Evolutionary conservation across 1,140 invertebrate genomes (phyloP).

Genomic region (Scaptodrosophila lebanonensis): DNA sequence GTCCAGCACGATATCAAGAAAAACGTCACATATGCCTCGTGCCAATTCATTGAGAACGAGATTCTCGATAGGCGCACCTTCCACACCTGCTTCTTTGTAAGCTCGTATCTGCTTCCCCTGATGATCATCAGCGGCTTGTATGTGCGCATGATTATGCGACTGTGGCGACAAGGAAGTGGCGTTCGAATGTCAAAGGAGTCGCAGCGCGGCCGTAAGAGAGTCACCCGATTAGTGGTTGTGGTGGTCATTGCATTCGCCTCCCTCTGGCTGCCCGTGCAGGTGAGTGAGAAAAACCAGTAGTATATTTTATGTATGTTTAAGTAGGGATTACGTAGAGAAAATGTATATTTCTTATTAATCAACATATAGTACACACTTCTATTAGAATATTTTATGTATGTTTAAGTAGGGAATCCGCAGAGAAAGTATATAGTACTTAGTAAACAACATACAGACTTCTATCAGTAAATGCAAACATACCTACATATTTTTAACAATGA

Average conservation of each 20-base stretch:
- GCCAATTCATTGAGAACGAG: constrained; percentile 36
- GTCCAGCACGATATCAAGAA: constrained; percentile 21
- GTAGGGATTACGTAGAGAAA: too few relatives aligned
- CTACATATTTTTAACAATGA: too few relatives aligned
- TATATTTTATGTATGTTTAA: too few relatives aligned
- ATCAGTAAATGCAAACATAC: too few relatives aligned
- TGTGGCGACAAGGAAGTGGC: constrained; percentile 90
- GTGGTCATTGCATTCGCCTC: constrained; percentile 96
- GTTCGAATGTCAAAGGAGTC: constrained; percentile 82
- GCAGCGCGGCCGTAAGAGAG: constrained; percentile 90
- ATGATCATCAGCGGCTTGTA: constrained; percentile 92
- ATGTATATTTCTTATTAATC: too few relatives aligned
- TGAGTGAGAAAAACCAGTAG: constrained; percentile 77
- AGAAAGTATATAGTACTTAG: too few relatives aligned
- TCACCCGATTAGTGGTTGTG: constrained; percentile 94
- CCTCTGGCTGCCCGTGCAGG: constrained; percentile 97
- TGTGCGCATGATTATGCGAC: constrained; percentile 90
- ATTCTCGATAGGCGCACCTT: constrained; percentile 37
- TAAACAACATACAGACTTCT: too few relatives aligned
- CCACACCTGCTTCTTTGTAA: constrained; percentile 63
- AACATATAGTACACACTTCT: too few relatives aligned
- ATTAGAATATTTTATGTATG: too few relatives aligned
- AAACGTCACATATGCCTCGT: constrained; percentile 41
- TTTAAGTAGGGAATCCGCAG: too few relatives aligned
- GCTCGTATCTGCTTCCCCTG: constrained; percentile 87